Conservation (phyloP, 2,113 vertebrate species). For the Phrynosoma platyrhinos region DNA sequence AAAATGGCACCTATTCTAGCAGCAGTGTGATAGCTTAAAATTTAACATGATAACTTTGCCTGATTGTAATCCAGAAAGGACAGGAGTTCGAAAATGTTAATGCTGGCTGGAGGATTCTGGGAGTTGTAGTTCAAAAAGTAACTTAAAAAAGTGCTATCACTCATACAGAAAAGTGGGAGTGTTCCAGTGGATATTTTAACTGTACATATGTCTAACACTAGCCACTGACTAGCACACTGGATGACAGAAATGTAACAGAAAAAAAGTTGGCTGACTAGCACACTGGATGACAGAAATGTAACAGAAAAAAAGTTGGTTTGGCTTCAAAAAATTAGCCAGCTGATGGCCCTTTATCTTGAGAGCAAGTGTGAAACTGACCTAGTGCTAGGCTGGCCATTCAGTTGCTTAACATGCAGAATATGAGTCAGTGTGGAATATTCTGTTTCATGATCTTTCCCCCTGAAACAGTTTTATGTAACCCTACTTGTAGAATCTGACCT, state of each 20-base stretch:
- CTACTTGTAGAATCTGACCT: conserved; percentile 9
- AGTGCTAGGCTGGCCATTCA: background rate
- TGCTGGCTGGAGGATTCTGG: background rate
- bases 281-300: background rate
- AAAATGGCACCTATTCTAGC: no score
- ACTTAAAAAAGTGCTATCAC: background rate
- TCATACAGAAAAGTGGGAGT: background rate
- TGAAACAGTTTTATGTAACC: conserved; percentile 24
- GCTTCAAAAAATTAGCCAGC: background rate
- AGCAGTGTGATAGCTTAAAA: no score
- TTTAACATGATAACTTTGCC: no score
- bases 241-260: background rate
- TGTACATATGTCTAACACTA: background rate
- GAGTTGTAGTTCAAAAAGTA: no score
- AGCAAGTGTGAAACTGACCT: background rate
- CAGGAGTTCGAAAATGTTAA: no score
- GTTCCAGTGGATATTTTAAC: background rate
- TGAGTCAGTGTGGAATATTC: background rate
- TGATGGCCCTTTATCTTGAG: background rate
- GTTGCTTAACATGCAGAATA: conserved; percentile 19
- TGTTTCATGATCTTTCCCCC: background rate
- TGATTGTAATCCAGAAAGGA: no score
- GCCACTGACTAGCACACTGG: background rate
- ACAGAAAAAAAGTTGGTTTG: background rate
- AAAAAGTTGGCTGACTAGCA: no score